A percentile compares a stretch with the other conserved stretches of the same genome.
Conservation (phyloP, 2,113 vertebrate species). For the Probosciger aterrimus region DNA sequence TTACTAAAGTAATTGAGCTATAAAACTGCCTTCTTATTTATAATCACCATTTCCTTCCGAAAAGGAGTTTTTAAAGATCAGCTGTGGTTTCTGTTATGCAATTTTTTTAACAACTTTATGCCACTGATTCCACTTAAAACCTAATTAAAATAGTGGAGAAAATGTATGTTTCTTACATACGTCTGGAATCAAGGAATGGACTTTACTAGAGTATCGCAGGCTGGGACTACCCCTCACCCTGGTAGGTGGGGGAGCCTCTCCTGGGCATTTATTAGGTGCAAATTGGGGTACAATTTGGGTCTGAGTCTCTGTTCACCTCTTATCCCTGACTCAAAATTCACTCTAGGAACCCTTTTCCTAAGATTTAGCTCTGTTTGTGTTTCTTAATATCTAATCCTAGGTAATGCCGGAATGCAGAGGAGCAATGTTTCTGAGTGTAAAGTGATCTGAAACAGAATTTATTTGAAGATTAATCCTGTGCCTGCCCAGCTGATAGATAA, state of each 20-base stretch:
- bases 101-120: conserved; percentile 41
- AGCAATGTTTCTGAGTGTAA: neutral
- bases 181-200: neutral
- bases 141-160: conserved; percentile 11
- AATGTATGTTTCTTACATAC: neutral
- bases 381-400: neutral
- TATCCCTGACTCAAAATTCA: neutral
- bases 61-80: conserved; percentile 71
- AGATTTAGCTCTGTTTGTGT: neutral
- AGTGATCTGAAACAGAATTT: neutral
- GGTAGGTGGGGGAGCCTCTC: neutral
- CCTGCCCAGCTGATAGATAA: neutral
- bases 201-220: neutral
- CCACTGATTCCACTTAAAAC: neutral
- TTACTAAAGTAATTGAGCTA: conserved; percentile 73
- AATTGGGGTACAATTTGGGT: neutral
- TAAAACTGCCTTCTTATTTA: conserved; percentile 70
- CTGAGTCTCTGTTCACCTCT: neutral
- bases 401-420: neutral
- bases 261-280: neutral
- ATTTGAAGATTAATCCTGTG: neutral
- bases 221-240: neutral
- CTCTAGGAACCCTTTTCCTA: neutral
- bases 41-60: conserved; percentile 30
- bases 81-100: conserved; percentile 43